phyloP scores from a whole-genome alignment of 2,797 vertebrate species.

The Falco naumanni region DNA sequence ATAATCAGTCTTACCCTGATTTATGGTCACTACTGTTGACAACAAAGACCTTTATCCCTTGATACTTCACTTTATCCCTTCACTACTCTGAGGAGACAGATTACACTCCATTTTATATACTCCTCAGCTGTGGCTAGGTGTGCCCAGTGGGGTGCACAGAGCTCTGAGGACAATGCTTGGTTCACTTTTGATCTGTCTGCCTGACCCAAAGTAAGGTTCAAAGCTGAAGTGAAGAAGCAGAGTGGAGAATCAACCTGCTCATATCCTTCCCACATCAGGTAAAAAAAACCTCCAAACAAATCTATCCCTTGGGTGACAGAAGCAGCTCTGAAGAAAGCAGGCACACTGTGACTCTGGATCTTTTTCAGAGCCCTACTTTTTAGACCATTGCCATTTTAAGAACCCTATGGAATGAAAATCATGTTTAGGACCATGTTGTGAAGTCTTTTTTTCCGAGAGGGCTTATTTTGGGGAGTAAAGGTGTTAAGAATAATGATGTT shows the following conservation, averaged over 20 bases:
- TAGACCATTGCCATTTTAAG: neutral
- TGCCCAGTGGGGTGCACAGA: neutral
- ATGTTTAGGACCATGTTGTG: neutral
- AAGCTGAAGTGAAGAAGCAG: neutral
- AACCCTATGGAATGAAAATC: neutral
- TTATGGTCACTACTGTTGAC: neutral
- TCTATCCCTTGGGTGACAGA: neutral
- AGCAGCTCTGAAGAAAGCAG: neutral
- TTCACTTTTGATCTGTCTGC: accelerated
- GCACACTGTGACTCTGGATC: neutral
- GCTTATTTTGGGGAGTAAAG: neutral
- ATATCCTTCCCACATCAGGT: neutral
- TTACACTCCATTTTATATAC: neutral
- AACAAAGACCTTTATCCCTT: neutral
- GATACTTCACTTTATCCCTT: neutral
- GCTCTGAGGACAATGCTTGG: neutral
- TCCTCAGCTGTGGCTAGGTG: neutral
- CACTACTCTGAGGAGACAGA: neutral
- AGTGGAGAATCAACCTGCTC: neutral
- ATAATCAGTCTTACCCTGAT: neutral
- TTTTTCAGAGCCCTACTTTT: neutral
- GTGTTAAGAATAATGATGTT: neutral
- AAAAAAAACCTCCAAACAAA: neutral
- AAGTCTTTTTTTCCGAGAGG: neutral
- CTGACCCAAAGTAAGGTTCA: accelerated